These are phyloP conservation scores for Botia almorhae DNA, from an alignment of 2,797 vertebrate genomes.

Conservation along the genomic window DNA sequence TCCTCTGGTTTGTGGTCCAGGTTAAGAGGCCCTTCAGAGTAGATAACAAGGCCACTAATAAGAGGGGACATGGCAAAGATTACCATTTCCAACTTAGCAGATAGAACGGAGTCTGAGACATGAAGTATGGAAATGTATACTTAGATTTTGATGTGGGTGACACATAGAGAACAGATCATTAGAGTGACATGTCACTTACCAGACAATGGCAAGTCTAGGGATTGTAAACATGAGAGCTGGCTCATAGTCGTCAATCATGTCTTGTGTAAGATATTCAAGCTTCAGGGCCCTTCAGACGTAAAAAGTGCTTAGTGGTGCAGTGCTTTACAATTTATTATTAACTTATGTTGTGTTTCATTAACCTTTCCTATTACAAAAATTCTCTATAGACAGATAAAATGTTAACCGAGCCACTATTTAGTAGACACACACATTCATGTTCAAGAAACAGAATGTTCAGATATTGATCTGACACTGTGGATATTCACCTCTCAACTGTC, in stretches of 20 bases:
- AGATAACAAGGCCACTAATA: constrained; percentile 93
- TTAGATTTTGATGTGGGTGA: not conserved
- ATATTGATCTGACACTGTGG: not conserved
- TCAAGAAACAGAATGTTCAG: not conserved
- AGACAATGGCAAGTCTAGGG: constrained; percentile 96
- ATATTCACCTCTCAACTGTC: constrained; percentile 90
- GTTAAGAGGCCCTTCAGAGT: constrained; percentile 94
- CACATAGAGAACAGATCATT: not conserved
- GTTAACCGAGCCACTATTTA: too few species aligned
- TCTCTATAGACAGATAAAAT: too few species aligned
- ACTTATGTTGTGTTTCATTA: too few species aligned
- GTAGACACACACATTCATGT: too few species aligned
- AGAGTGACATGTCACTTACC: constrained; percentile 79
- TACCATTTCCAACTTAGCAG: not conserved
- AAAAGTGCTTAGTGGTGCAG: not conserved
- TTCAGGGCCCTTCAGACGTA: constrained; percentile 84
- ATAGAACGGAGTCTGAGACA: not conserved
- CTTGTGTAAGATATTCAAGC: constrained; percentile 96
- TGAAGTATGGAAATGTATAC: not conserved
- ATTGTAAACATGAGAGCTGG: constrained; percentile 99
- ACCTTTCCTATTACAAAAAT: too few species aligned
- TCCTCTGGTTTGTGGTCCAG: constrained; percentile 93
- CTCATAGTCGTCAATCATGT: constrained; percentile 99
- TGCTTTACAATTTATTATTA: too few species aligned
- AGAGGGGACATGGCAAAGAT: constrained; percentile 18